A percentile compares a stretch with the other conserved stretches of the same genome.
These are phyloP conservation scores for Parauchenoglanis punctatus DNA, from an alignment of 2,797 vertebrate species.

Conservation along the genomic window DNA sequence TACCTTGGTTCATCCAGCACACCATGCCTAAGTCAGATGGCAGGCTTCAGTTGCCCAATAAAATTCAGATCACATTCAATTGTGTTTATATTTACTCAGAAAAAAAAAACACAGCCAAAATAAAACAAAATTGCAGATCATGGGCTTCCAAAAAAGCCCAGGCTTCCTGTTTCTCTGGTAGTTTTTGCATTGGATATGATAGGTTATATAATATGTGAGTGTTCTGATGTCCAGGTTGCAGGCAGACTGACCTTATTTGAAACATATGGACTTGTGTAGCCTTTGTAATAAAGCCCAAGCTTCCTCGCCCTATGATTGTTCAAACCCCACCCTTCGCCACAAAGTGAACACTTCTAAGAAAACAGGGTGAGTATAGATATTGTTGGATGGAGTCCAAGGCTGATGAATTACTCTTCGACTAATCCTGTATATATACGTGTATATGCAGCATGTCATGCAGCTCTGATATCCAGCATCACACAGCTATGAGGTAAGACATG, in stretches of 20 bases:
- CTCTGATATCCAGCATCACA: conserved; percentile 11
- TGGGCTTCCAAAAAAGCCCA: conserved; percentile 26
- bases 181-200: conserved; percentile 35
- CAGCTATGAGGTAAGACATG: conserved; percentile 41
- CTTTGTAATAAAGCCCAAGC: conserved; percentile 56
- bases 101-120: conserved; percentile 34
- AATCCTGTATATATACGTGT: conserved; percentile 44
- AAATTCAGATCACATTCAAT: conserved; percentile 35
- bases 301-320: conserved; percentile 64
- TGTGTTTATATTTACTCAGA: conserved; percentile 41
- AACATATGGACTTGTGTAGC: conserved; percentile 69
- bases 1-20: conserved; percentile 21
- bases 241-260: conserved; percentile 67
- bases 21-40: conserved; percentile 31
- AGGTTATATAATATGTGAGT: conserved; percentile 36
- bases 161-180: not conserved
- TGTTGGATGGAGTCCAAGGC: conserved; percentile 58
- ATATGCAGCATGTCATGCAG: conserved; percentile 45
- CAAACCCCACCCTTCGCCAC: conserved; percentile 32
- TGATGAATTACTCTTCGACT: conserved; percentile 51
- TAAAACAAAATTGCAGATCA: conserved; percentile 44
- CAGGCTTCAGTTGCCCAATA: conserved; percentile 33
- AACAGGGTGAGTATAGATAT: conserved; percentile 55
- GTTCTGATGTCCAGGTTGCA: conserved; percentile 44
- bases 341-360: conserved; percentile 56